Evolutionary conservation across 2,113 vertebrate genomes (phyloP), one percentile per base, ranked within the genome.

Genomic region (Dendropsophus ebraccatus): DNA sequence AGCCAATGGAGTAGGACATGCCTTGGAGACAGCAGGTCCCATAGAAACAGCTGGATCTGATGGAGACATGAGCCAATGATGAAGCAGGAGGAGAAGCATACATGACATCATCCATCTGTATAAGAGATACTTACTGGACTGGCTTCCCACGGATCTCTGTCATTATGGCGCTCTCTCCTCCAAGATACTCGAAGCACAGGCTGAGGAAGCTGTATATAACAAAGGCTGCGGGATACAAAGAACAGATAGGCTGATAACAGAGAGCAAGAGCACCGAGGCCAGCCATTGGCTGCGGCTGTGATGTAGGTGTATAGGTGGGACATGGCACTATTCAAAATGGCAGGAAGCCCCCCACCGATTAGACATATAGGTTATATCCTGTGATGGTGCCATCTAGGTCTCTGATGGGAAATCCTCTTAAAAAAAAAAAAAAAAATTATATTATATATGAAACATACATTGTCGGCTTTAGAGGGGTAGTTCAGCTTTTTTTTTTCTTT

Each of bases 151-250:
- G 94, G 82, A 99, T 97, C 93, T 99, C 98, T 0, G 96, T 88
- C 98, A 99, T 99, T 94, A 99, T 99, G 62, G 95, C 95, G 25
- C 98, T 99, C 89, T 99, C 98, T 25, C 98, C 98, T 32, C 98
- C 97, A 0, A 99, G 95, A 89, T 99, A 99, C 92, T 99, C 97
- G 14, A 99, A 99, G 87, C 97, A 98, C 84, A 99, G 94, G 90
- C 96, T 99, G 90, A 99, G 92, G 91, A 99, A 99, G 90, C 97
- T 99, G 92, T 99, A 99, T 87, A 99, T 99, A 87, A 97, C 97
- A n/a, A 99, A 99, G 1, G 97, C 98, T 99, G 97, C 96, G 97
- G 92, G 0, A 88, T 85, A 76, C 86, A 54, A 90, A 70, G 3
- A 12, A 1, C 1, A 41, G 35, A 41, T 8, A 23, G 19, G 19